These are phyloP conservation scores for Parauchenoglanis ngamensis DNA, from an alignment of 2,797 vertebrate species.

Conservation along the genomic window DNA sequence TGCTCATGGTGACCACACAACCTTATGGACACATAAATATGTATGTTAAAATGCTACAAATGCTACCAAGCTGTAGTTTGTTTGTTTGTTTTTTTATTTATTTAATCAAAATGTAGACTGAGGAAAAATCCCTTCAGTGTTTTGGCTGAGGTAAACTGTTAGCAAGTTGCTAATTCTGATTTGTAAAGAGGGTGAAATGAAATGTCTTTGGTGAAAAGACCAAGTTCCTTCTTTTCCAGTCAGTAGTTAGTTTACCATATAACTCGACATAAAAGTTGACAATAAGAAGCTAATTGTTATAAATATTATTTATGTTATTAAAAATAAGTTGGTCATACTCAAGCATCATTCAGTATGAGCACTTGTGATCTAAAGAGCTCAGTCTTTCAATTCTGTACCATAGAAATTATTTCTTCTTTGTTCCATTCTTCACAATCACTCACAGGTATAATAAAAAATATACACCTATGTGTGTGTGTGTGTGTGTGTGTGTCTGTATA, in stretches of 20 bases:
- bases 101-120: neutral
- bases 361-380: too few relatives aligned
- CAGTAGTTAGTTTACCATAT: neutral
- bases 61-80: neutral
- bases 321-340: neutral
- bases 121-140: neutral
- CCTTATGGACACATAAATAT: neutral
- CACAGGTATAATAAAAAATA: neutral
- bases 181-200: neutral
- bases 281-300: neutral
- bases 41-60: neutral
- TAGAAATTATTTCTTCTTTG: too few relatives aligned
- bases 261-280: neutral
- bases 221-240: neutral
- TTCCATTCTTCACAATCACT: too few relatives aligned
- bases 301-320: neutral
- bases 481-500: too few relatives aligned
- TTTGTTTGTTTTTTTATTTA: neutral
- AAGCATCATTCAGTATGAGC: neutral
- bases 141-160: neutral
- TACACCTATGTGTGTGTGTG: too few relatives aligned
- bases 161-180: conserved; percentile 1
- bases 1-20: neutral
- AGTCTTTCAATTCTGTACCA: too few relatives aligned
- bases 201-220: too few relatives aligned